These are phyloP conservation scores for Epizoanthus ramosus DNA, from an alignment of 92 coral and sea anemone species.

Conservation along the genomic window DNA sequence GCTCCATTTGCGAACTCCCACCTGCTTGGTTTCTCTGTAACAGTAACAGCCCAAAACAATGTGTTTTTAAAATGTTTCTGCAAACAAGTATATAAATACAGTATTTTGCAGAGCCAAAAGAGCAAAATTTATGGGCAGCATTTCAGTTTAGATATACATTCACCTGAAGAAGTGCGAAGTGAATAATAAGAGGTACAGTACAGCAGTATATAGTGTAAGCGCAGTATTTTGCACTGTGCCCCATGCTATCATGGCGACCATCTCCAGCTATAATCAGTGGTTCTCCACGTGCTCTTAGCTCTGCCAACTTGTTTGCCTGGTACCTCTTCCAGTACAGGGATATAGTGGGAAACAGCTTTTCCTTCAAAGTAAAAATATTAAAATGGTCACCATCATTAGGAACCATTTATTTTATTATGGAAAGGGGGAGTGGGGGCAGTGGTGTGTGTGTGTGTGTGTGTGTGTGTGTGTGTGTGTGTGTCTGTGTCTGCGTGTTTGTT, in stretches of 20 bases:
- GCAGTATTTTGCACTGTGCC: slow-evolving; percentile 21
- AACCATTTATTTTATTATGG: no score
- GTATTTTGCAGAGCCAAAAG: no score
- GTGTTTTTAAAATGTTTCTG: no score
- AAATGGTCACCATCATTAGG: neutral
- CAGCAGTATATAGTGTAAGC: slow-evolving; percentile 14
- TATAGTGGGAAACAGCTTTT: slow-evolving; percentile 47
- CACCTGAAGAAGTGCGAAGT: slow-evolving; percentile 13
- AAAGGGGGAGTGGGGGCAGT: no score
- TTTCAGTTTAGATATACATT: no score
- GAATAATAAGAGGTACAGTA: slow-evolving; percentile 3
- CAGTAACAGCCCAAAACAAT: neutral
- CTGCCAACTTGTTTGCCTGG: slow-evolving; percentile 26
- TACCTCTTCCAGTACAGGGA: slow-evolving; percentile 38
- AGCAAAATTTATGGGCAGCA: no score
- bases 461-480: no score
- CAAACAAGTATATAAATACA: no score
- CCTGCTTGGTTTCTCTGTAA: slow-evolving; percentile 49
- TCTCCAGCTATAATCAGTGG: slow-evolving; percentile 23
- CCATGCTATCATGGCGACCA: slow-evolving; percentile 13
- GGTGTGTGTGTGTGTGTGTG: no score
- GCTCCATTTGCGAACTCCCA: slow-evolving; percentile 28
- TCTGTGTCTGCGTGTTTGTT: no score
- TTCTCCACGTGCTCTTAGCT: slow-evolving; percentile 15
- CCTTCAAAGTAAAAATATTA: slow-evolving; percentile 39